Percentiles rank a stretch among this genome's conserved stretches.
Evolutionary conservation across 2,113 vertebrate genomes (phyloP).

Genomic region (Phocoena phocoena): DNA sequence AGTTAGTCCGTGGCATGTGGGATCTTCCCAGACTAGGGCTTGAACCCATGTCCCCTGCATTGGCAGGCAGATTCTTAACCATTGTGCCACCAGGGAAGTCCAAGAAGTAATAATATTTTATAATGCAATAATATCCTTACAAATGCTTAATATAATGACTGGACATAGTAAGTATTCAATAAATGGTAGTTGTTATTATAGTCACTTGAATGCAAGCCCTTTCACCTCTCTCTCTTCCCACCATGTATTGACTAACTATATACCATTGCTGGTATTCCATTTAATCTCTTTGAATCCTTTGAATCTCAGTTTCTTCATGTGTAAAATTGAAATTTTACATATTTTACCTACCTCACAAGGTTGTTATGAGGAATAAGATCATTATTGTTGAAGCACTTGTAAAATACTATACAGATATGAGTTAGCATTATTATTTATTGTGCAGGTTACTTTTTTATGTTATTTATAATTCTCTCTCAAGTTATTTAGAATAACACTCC

Average conservation of each 20-base stretch:
- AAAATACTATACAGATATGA: neutral
- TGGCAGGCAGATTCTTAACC: too few species aligned
- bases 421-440: neutral
- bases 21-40: too few species aligned
- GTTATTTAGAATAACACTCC: neutral
- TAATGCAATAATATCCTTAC: neutral
- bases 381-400: neutral
- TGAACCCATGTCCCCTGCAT: too few species aligned
- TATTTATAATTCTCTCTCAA: constrained; percentile 14
- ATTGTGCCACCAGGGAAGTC: too few species aligned
- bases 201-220: neutral
- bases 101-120: neutral
- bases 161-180: neutral
- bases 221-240: neutral
- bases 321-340: constrained; percentile 18
- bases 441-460: neutral
- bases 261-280: neutral
- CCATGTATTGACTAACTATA: neutral
- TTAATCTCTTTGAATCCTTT: constrained; percentile 17
- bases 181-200: neutral
- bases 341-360: neutral
- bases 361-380: neutral
- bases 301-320: neutral
- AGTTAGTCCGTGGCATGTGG: too few species aligned
- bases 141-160: neutral